phyloP scores from a whole-genome alignment of 2,113 vertebrate genomes.

The Rhombomys opimus region DNA sequence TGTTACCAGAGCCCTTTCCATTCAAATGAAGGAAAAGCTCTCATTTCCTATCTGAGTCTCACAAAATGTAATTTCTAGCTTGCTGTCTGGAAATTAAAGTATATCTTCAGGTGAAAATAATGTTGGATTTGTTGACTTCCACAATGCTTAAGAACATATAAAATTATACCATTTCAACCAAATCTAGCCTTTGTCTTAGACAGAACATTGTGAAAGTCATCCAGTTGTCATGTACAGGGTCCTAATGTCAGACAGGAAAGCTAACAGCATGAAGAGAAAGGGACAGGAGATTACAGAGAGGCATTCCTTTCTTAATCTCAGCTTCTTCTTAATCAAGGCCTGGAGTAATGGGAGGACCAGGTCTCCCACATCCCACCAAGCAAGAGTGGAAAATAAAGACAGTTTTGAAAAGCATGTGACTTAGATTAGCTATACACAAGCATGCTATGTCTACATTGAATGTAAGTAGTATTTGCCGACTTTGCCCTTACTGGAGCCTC shows the following conservation, averaged over 20 bases:
- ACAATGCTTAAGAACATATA: neutral
- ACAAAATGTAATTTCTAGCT: neutral
- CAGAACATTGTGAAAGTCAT: neutral
- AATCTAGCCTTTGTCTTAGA: neutral
- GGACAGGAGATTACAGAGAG: neutral
- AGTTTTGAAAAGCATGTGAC: neutral
- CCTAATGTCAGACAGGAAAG: neutral
- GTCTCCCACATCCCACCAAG: neutral
- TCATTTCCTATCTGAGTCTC: neutral
- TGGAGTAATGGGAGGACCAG: neutral
- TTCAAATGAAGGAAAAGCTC: constrained; percentile 3
- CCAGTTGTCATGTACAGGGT: neutral
- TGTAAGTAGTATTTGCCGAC: neutral
- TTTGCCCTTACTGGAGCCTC: neutral
- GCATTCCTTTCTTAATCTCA: neutral
- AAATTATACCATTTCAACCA: neutral
- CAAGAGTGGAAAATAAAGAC: neutral
- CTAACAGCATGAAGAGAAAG: neutral
- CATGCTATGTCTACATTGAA: neutral
- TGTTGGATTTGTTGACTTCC: neutral
- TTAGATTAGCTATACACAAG: neutral
- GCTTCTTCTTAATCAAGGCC: neutral
- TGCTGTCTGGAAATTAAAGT: neutral
- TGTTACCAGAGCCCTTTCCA: neutral
- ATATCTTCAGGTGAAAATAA: neutral